A percentile compares a stretch with the other conserved stretches of the same genome.
phyloP scores from a whole-genome alignment of 2,113 vertebrate genomes.

The Periophthalmus modestus region DNA sequence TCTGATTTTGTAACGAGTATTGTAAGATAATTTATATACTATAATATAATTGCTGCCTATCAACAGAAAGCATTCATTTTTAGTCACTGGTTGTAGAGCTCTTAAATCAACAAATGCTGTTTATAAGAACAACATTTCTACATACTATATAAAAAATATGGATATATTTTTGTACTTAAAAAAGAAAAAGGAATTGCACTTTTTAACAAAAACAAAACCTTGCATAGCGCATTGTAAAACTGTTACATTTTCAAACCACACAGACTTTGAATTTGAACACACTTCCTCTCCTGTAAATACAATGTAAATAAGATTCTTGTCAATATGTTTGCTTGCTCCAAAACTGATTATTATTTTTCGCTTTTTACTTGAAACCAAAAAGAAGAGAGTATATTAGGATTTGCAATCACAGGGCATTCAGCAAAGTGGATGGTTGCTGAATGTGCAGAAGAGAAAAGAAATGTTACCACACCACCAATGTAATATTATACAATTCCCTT shows the following conservation, averaged over 20 bases:
- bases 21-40: constrained; percentile 74
- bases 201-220: constrained; percentile 75
- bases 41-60: constrained; percentile 68
- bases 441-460: constrained; percentile 28
- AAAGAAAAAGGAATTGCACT: constrained; percentile 81
- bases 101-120: constrained; percentile 75
- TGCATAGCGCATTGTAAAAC: constrained; percentile 77
- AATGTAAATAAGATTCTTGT: constrained; percentile 76
- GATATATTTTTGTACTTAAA: constrained; percentile 82
- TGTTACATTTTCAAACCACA: constrained; percentile 68
- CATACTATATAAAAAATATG: constrained; percentile 77
- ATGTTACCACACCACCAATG: constrained; percentile 38
- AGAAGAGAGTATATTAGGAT: constrained; percentile 66
- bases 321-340: constrained; percentile 74
- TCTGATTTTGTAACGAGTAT: constrained; percentile 71
- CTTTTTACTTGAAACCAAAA: constrained; percentile 77
- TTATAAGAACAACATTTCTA: constrained; percentile 81
- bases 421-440: constrained; percentile 42
- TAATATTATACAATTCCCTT: constrained; percentile 51
- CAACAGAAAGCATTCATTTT: constrained; percentile 65
- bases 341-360: constrained; percentile 70
- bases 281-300: constrained; percentile 78
- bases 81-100: constrained; percentile 72
- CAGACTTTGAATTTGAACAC: constrained; percentile 63
- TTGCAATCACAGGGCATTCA: constrained; percentile 66